Evolutionary conservation across 1,140 invertebrate species (phyloP).

Genomic region (Carposina sasakii): DNA sequence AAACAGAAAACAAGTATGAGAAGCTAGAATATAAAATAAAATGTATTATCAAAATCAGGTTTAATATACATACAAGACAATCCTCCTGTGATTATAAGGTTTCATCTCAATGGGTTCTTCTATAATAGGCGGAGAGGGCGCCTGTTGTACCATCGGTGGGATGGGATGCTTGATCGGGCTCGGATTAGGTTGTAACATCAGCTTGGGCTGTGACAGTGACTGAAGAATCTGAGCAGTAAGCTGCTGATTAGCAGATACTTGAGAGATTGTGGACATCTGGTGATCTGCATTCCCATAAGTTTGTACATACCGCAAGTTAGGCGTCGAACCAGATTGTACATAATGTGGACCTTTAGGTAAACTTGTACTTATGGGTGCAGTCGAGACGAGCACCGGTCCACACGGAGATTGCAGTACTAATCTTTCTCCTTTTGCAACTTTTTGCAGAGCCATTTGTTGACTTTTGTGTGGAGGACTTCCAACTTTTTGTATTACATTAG

Average conservation of each 20-base stretch:
- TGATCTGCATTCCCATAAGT: slow-evolving; percentile 57
- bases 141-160: too few relatives aligned
- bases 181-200: slow-evolving; percentile 47
- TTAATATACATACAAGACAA: slow-evolving; percentile 54
- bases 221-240: slow-evolving; percentile 69
- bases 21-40: not conserved
- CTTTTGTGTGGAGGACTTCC: slow-evolving; percentile 55
- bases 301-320: slow-evolving; percentile 63
- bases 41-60: not conserved
- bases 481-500: slow-evolving; percentile 62
- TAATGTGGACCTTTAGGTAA: slow-evolving; percentile 63
- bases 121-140: slow-evolving; percentile 21
- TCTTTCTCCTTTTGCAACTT: slow-evolving; percentile 52
- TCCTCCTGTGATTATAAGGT: slow-evolving; percentile 51
- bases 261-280: slow-evolving; percentile 51
- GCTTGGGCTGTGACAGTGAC: slow-evolving; percentile 61
- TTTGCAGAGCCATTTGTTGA: slow-evolving; percentile 41
- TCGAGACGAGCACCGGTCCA: slow-evolving; percentile 59
- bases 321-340: slow-evolving; percentile 58
- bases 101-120: slow-evolving; percentile 45
- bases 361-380: slow-evolving; percentile 49
- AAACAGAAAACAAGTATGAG: slow-evolving; percentile 35
- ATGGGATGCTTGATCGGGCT: slow-evolving; percentile 35
- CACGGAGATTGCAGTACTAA: slow-evolving; percentile 62
- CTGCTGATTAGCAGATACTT: slow-evolving; percentile 64